Evolutionary conservation across 2,113 vertebrate species (phyloP).

Genomic region (Pitta sordida): DNA sequence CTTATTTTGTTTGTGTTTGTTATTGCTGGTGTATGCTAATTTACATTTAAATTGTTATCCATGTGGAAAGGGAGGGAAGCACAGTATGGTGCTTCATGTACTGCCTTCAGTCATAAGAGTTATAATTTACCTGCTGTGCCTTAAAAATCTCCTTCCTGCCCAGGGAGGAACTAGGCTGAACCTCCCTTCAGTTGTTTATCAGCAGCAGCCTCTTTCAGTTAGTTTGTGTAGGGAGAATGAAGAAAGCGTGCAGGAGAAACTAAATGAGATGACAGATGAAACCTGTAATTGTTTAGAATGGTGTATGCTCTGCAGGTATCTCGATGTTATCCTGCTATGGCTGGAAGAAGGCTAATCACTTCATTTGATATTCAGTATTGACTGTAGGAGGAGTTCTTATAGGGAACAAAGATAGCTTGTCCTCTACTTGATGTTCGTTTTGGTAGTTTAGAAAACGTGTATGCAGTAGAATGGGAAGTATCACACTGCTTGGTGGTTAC

Average conservation of each 20-base stretch:
- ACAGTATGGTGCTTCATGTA: not conserved
- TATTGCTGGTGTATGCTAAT: conserved; percentile 43
- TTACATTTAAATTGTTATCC: conserved; percentile 70
- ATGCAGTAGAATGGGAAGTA: not conserved
- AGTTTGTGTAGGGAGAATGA: not conserved
- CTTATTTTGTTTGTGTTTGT: conserved; percentile 9
- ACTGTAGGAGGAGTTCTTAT: not conserved
- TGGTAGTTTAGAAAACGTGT: not conserved
- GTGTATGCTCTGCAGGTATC: not conserved
- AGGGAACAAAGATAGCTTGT: not conserved
- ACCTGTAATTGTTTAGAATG: not conserved
- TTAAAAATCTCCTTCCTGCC: conserved; percentile 28
- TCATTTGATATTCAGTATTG: not conserved
- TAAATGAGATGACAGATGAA: conserved; percentile 48
- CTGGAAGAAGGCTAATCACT: not conserved
- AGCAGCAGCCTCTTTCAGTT: not conserved
- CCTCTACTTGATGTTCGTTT: not conserved
- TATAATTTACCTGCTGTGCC: not conserved
- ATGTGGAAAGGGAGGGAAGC: not conserved
- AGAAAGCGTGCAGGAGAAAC: not conserved
- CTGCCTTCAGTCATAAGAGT: not conserved
- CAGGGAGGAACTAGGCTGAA: conserved; percentile 29
- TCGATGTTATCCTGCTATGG: not conserved
- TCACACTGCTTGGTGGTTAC: not conserved
- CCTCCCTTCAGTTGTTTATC: conserved; percentile 5